Evolutionary conservation across 2,113 vertebrate species (phyloP), one percentile per base, ranked within the genome.

Genomic region (Myodes glareolus): DNA sequence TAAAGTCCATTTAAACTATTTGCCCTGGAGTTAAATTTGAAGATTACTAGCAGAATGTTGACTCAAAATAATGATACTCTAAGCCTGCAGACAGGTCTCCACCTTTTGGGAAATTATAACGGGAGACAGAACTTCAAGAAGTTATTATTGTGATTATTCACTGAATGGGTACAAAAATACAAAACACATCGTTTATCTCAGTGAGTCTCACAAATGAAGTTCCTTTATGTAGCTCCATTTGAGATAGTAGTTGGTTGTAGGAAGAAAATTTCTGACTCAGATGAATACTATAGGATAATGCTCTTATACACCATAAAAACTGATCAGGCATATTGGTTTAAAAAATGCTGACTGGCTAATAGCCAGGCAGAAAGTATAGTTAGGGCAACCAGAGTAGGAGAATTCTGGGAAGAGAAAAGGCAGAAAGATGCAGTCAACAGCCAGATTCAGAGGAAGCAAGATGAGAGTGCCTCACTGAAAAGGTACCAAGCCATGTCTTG

Each of bases 51-150:
- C 11, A 52, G 39, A 88, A 21, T 31, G 67, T 39, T n/a, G n/a
- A 50, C n/a, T 96, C 21, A 85, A 72, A 95, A 81, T 73, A 85
- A 72, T 90, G 85, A 50, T 1, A 45, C 25, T 88, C n/a, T 78
- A 39, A 75, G 65, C 0, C 25, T 25, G 80, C 5, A 91, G 2
- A 84, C 8, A 72, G 78, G 36, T 2, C 21, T 12, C 0, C 4
- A n/a, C 7, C 1, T 4, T 88, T 63, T 68, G 21, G 36, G 50
- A 88, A 91, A 88, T 68, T 70, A 85, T 19, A 80, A 47, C 42
- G 19, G 23, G 1, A 58, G 70, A 88, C 81, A 55, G 39, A 95
- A 70, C 3, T 94, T 70, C 1, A 87, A 42, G n/a, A 58, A 89
- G 5, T 90, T 67, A 77, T n/a, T 73, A 81, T 67, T 55, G 0